These are phyloP conservation scores for Sebastes iracundus DNA, from an alignment of 2,797 vertebrate species.

Conservation along the genomic window DNA sequence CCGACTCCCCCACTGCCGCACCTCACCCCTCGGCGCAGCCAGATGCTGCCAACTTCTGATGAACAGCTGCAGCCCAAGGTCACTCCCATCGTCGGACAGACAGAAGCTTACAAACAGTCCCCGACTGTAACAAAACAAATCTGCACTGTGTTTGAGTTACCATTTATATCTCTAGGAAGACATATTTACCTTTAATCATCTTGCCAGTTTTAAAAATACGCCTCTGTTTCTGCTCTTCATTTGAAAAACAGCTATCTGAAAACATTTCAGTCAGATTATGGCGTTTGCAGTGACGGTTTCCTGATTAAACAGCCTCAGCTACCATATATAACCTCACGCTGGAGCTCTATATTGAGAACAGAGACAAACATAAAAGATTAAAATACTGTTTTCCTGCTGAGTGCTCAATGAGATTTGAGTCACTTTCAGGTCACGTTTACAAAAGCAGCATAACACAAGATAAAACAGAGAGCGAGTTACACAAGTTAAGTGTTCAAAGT, in stretches of 20 bases:
- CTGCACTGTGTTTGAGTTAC: neutral
- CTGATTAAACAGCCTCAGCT: slow-evolving; percentile 41
- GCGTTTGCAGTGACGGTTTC: slow-evolving; percentile 23
- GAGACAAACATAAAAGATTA: slow-evolving; percentile 30
- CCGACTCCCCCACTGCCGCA: neutral
- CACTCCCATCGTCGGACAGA: slow-evolving; percentile 24
- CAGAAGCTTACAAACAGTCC: slow-evolving; percentile 43
- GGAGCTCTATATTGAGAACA: slow-evolving; percentile 53
- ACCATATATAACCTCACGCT: slow-evolving; percentile 41
- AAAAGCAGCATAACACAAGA: slow-evolving; percentile 21
- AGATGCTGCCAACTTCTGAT: slow-evolving; percentile 60
- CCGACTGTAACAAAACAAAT: slow-evolving; percentile 5
- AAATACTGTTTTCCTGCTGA: slow-evolving; percentile 15
- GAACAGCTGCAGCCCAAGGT: slow-evolving; percentile 71
- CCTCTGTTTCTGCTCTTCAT: neutral
- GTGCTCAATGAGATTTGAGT: slow-evolving; percentile 23
- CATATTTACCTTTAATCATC: slow-evolving; percentile 23
- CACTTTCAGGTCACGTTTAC: slow-evolving; percentile 39
- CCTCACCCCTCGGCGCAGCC: slow-evolving; percentile 31
- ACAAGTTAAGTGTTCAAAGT: slow-evolving; percentile 43
- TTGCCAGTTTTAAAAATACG: slow-evolving; percentile 43
- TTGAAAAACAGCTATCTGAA: slow-evolving; percentile 26
- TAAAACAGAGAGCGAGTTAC: slow-evolving; percentile 6
- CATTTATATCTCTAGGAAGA: slow-evolving; percentile 15
- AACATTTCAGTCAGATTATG: slow-evolving; percentile 24